Base-by-base conservation (phyloP, 2,113 vertebrate species). In the Circaetus cinerascens region DNA sequence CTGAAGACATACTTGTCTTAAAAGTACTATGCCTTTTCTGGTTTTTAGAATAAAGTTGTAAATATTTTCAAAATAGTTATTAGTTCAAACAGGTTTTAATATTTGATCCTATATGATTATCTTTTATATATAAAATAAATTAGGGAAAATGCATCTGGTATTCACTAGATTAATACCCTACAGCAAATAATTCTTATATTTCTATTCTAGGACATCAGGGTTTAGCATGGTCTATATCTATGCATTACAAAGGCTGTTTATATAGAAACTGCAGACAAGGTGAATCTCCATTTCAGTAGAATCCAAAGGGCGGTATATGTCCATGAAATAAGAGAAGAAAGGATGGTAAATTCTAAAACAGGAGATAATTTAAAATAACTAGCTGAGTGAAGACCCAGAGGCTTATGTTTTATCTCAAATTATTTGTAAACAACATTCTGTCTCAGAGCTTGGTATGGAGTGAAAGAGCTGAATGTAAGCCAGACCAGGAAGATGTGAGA, bases 401-500 rank as follows among this genome's bases (percentile, higher is more conserved):
- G 57, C 76, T 89, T 91, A 81, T 89, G 77, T 74, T 95, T 96
- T 95, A 94, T 95, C 91, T 96, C 93, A 88, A 38, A 95, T 88
- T 96, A 86, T 97, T 97, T 97, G 93, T 96, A 97, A 97, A 91
- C 93, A 95, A 27, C 51, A 45, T 85, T 89, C 93, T 85, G 40
- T 90, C 53, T 95, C 60, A 73, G 74, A 77, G 88, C 48, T 83
- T 88, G 67, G 46, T 86, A 77, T 93, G 86, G 72, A 77, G 68
- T 94, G 83, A 88, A 83, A 77, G 82, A 27, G n/a, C n/a, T 86
- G 75, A 92, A 83, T 57, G 59, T 73, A 92, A 97, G 82, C 94
- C 95, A 97, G 88, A 84, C 63, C 88, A 95, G 90, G 92, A 95
- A 90, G 86, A 94, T 43, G 88, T 67, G 66, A 96, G 63, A 86